Conservation (phyloP, 1,140 invertebrate species). For the Drosophila baimaii region DNA sequence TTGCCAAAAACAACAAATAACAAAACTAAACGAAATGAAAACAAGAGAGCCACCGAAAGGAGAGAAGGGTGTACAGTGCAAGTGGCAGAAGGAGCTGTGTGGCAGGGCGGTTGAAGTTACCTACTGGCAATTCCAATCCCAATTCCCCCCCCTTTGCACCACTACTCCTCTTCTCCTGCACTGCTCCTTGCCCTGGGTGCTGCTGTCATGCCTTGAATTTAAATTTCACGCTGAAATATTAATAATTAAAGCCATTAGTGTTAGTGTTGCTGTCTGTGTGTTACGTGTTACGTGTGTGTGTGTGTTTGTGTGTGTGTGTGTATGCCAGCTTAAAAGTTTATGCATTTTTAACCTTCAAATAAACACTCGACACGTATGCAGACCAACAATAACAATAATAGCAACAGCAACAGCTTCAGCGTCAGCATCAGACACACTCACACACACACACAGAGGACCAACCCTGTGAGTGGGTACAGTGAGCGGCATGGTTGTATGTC, state of each 20-base stretch:
- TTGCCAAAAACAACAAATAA: conserved; percentile 63
- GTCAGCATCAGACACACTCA: conserved; percentile 9
- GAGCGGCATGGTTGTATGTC: conserved; percentile 1
- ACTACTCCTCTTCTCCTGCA: conserved; percentile 3
- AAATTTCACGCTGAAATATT: conserved; percentile 76
- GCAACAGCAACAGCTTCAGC: conserved; percentile 8
- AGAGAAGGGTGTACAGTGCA: neutral
- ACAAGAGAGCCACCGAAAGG: conserved; percentile 4
- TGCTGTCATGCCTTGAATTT: conserved; percentile 70
- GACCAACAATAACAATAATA: conserved; percentile 46
- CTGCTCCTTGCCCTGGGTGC: neutral
- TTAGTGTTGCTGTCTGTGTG: conserved; percentile 28
- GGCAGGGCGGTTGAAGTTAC: neutral
- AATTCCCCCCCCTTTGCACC: too few relatives aligned
- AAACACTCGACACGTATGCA: conserved; percentile 58
- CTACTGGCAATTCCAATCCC: neutral
- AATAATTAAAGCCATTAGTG: conserved; percentile 69
- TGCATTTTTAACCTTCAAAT: conserved; percentile 76
- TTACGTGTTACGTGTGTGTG: conserved; percentile 13
- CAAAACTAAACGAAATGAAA: conserved; percentile 36
- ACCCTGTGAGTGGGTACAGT: conserved; percentile 15
- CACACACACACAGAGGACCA: neutral
- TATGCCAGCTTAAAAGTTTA: conserved; percentile 55
- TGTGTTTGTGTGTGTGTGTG: conserved; percentile 20
- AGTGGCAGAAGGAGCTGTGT: conserved; percentile 14